Percentiles rank a stretch among this genome's conserved stretches.
Conservation (phyloP, 2,797 vertebrate species). For the Neomorphus geoffroyi region DNA sequence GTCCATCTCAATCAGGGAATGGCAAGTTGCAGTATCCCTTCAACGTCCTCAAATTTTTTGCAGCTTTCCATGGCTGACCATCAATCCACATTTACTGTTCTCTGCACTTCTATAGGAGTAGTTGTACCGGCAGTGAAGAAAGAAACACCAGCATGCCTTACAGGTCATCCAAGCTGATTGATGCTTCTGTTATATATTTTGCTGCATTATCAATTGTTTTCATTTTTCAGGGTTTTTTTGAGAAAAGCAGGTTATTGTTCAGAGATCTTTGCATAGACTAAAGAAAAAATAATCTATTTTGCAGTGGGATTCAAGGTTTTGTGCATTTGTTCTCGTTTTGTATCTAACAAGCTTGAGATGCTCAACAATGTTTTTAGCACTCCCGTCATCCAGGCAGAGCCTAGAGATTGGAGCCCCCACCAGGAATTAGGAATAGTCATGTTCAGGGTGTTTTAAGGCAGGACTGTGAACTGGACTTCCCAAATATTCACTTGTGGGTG, state of each 20-base stretch:
- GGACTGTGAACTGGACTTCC: neutral
- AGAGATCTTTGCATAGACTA: neutral
- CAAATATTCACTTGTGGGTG: neutral
- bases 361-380: neutral
- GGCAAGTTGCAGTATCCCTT: neutral
- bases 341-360: neutral
- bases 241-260: neutral
- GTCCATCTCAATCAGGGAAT: neutral
- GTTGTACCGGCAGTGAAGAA: neutral
- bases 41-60: neutral
- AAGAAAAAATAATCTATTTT: neutral
- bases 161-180: neutral
- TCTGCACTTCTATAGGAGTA: neutral
- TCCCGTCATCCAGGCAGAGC: neutral
- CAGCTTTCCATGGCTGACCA: neutral
- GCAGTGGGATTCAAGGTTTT: neutral
- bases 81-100: neutral
- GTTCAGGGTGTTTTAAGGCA: neutral
- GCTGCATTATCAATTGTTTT: neutral
- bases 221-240: neutral
- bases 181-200: neutral
- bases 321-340: neutral
- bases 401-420: neutral
- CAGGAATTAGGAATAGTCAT: neutral
- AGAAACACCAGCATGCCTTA: neutral